Conservation (phyloP, 2,888 invertebrate genomes). For the Ametastegia equiseti region DNA sequence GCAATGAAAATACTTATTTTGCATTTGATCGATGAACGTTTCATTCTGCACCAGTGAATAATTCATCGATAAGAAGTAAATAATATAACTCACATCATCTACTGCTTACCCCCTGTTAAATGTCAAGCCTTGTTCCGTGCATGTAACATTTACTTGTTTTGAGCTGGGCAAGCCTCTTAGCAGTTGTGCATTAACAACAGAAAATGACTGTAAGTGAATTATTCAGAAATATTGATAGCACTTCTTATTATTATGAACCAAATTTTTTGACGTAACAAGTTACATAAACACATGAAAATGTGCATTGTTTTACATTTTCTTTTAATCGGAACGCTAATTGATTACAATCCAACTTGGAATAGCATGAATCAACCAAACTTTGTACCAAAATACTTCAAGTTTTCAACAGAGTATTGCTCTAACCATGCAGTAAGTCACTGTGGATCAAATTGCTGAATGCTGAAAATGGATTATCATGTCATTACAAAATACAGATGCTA, state of each 20-base stretch:
- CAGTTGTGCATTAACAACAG: neutral
- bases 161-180: neutral
- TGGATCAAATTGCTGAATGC: neutral
- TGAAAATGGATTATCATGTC: neutral
- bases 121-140: slow-evolving; percentile 47
- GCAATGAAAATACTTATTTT: neutral
- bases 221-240: neutral
- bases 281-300: neutral
- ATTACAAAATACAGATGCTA: neutral
- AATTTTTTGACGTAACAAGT: neutral
- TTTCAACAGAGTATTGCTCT: no score
- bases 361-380: slow-evolving; percentile 1
- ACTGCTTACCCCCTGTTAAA: neutral
- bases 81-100: neutral
- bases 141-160: slow-evolving; percentile 49
- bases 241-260: neutral
- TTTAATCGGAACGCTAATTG: neutral
- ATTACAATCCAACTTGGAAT: neutral
- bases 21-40: neutral
- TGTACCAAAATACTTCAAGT: neutral
- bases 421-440: no score
- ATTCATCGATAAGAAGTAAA: no score
- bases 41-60: neutral
- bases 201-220: no score
- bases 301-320: neutral